phyloP scores from a whole-genome alignment of 2,113 vertebrate genomes.

The Boleophthalmus pectinirostris region DNA sequence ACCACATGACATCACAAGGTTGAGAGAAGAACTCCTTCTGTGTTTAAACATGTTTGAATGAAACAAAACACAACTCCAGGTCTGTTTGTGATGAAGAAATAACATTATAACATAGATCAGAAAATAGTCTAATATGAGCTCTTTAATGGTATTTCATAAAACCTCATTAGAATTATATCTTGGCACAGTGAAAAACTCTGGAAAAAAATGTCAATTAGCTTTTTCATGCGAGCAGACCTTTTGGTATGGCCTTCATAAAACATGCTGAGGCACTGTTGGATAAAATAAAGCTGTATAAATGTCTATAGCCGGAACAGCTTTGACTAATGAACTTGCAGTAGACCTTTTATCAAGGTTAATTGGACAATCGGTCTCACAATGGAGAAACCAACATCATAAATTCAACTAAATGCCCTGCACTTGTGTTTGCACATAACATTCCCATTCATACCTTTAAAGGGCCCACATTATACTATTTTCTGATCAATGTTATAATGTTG shows the following conservation, averaged over 20 bases:
- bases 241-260: neutral
- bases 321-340: neutral
- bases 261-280: neutral
- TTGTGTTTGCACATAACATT: neutral
- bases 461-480: too few species aligned
- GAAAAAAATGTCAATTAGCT: neutral
- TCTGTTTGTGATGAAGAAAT: too few species aligned
- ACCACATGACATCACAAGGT: too few species aligned
- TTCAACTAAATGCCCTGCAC: neutral
- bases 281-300: neutral
- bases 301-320: neutral
- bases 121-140: too few species aligned
- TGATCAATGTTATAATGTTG: too few species aligned
- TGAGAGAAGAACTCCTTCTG: too few species aligned
- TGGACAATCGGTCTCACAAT: neutral
- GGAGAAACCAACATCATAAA: neutral
- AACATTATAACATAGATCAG: too few species aligned
- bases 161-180: neutral
- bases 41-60: too few species aligned
- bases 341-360: slow-evolving; percentile 2
- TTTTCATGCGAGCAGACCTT: neutral
- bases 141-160: neutral
- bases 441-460: neutral
- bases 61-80: too few species aligned
- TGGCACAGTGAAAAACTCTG: neutral